Conservation (phyloP, 1,140 invertebrate genomes). For the Atta texana region DNA sequence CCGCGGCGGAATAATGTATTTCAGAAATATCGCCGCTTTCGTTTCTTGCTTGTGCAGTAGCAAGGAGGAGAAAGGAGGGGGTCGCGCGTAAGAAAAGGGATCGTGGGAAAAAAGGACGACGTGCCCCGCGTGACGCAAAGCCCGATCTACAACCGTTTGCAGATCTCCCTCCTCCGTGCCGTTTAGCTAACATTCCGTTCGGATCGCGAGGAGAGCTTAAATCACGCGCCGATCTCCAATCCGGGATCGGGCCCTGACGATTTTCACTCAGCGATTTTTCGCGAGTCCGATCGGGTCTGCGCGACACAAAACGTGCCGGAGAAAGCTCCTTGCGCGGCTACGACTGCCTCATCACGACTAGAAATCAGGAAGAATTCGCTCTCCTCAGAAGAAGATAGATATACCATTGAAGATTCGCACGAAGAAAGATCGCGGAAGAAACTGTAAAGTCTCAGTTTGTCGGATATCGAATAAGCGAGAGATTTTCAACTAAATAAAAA, state of each 20-base stretch:
- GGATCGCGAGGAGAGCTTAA: conserved; percentile 17
- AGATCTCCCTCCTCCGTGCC: background rate
- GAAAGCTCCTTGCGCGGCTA: conserved; percentile 65
- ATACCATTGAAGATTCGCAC: conserved; percentile 8
- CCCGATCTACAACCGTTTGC: conserved; percentile 5
- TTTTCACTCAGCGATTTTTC: conserved; percentile 71
- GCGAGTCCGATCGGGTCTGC: conserved; percentile 25
- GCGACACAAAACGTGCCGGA: conserved; percentile 65
- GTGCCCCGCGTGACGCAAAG: conserved; percentile 50
- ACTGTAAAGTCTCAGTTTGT: background rate
- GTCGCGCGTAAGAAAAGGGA: conserved; percentile 40
- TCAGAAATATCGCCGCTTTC: conserved; percentile 80
- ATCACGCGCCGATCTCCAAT: conserved; percentile 32
- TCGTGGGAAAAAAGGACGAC: conserved; percentile 30
- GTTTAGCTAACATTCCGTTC: no score
- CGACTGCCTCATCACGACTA: conserved; percentile 66
- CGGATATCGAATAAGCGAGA: background rate
- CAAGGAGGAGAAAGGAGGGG: background rate
- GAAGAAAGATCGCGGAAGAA: background rate
- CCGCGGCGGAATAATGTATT: conserved; percentile 78
- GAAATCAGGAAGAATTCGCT: conserved; percentile 72
- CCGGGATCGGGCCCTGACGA: conserved; percentile 20
- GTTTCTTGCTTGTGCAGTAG: conserved; percentile 63
- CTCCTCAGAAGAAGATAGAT: background rate
- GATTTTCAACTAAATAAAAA: conserved; percentile 3